Evolutionary conservation across 2,888 invertebrate species (phyloP), one percentile per base, ranked within the genome.

Genomic region (Lepeophtheirus nordmannii): DNA sequence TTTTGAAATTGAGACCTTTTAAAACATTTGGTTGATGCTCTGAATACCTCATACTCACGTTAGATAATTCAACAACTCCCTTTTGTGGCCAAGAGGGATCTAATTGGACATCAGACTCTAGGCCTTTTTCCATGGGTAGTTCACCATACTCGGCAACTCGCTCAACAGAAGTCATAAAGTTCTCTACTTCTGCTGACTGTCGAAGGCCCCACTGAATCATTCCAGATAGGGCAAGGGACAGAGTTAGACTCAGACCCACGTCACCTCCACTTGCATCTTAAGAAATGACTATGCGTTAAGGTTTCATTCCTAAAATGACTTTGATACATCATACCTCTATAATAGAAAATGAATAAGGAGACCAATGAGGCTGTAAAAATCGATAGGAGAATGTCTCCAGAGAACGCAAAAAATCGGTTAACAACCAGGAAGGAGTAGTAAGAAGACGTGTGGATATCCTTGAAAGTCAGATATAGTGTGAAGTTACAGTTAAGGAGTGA

Each of bases 151-250:
- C 86, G 30, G 86, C 74, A 2, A 90, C 83, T 63, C 90, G 82
- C 76, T 96, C 94, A 0, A 94, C 93, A 8, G 88, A 85, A 3
- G 87, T 89, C 88, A 90, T 88, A 70, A 85, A 86, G 73, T 88
- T 89, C 74, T 84, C 87, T 10, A 88, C 75, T 73, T 89, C 89
- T 0, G 89, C 89, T 71, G 89, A 89, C 75, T 93, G 87, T 67
- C 87, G 80, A 83, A 93, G 89, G 37, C 89, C 90, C 89, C 91
- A 94, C 73, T 88, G 87, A 67, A 89, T 81, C 84, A 87, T 85
- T 69, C 85, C 87, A 67, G 87, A 85, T 68, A 89, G 73, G 70
- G 85, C 82, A 66, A 85, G 75, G 68, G 84, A 82, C 71, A 86
- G 85, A 38, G 85, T 84, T 68, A 87, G 79, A 0, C 84, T 85